phyloP scores from a whole-genome alignment of 2,797 vertebrate species.

The Holocentrus rufus region DNA sequence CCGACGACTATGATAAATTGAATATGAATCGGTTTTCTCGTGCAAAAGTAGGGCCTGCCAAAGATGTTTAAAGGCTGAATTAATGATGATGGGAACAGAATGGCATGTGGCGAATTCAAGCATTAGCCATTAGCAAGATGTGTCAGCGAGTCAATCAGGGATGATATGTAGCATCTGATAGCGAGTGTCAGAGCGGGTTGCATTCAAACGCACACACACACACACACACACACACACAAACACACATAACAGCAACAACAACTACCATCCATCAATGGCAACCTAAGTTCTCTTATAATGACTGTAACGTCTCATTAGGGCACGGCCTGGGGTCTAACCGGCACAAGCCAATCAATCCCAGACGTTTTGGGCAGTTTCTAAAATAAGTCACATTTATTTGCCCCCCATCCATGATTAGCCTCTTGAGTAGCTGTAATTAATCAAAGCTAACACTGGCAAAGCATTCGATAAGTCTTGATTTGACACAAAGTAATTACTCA shows the following conservation, averaged over 20 bases:
- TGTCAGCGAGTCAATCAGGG: constrained; percentile 35
- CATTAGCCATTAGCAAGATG: constrained; percentile 37
- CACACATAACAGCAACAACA: constrained; percentile 7
- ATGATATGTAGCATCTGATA: constrained; percentile 43
- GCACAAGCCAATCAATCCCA: constrained; percentile 45
- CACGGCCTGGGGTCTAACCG: constrained; percentile 25
- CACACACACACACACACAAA: background rate
- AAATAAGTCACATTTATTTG: constrained; percentile 55
- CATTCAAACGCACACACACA: constrained; percentile 1
- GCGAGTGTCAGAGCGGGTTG: constrained; percentile 23
- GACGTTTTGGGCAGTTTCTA: constrained; percentile 49
- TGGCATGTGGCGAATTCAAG: constrained; percentile 52
- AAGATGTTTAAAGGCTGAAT: constrained; percentile 52
- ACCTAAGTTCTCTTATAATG: constrained; percentile 33
- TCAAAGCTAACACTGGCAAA: constrained; percentile 63
- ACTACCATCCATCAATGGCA: constrained; percentile 37
- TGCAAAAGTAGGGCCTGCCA: constrained; percentile 26
- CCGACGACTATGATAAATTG: constrained; percentile 42
- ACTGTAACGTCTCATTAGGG: constrained; percentile 34
- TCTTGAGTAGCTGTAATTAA: constrained; percentile 62
- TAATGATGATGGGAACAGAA: constrained; percentile 56
- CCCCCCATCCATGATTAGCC: constrained; percentile 47
- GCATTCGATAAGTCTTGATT: constrained; percentile 65
- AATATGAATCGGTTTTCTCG: constrained; percentile 33
- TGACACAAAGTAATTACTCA: constrained; percentile 67